phyloP scores from a whole-genome alignment of 1,140 invertebrate species.

The Neodiprion lecontei region DNA sequence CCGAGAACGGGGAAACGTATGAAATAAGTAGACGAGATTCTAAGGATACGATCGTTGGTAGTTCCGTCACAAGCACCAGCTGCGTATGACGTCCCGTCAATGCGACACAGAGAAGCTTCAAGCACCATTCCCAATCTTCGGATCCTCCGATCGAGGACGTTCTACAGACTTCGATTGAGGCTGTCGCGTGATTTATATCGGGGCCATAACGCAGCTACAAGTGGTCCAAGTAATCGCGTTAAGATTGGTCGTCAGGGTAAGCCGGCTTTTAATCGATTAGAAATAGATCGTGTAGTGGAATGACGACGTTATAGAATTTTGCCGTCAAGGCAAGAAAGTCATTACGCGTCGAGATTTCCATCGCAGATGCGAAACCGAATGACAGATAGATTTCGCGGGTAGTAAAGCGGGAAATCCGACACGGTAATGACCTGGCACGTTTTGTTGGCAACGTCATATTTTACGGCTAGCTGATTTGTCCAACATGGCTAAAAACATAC shows the following conservation, averaged over 20 bases:
- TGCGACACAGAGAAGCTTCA: neutral
- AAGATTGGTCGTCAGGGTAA: neutral
- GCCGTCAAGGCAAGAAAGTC: too few relatives aligned
- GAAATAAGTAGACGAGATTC: too few relatives aligned
- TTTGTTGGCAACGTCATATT: too few relatives aligned
- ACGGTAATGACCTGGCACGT: too few relatives aligned
- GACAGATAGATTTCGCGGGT: too few relatives aligned
- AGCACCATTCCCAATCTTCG: neutral
- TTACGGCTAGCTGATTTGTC: too few relatives aligned
- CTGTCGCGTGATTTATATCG: neutral
- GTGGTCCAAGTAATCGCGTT: neutral
- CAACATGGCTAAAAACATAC: too few relatives aligned
- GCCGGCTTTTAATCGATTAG: neutral
- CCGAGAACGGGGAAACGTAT: neutral
- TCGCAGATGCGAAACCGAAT: too few relatives aligned
- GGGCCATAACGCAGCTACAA: neutral
- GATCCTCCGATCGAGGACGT: neutral
- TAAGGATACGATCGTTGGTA: neutral
- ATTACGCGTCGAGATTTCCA: too few relatives aligned
- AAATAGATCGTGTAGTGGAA: neutral
- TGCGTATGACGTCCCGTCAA: neutral
- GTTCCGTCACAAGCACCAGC: neutral
- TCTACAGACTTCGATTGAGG: neutral
- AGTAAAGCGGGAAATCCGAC: too few relatives aligned
- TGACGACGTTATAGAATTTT: neutral